Conservation (phyloP, 2,797 vertebrate species). For the Acanthornis magna region DNA sequence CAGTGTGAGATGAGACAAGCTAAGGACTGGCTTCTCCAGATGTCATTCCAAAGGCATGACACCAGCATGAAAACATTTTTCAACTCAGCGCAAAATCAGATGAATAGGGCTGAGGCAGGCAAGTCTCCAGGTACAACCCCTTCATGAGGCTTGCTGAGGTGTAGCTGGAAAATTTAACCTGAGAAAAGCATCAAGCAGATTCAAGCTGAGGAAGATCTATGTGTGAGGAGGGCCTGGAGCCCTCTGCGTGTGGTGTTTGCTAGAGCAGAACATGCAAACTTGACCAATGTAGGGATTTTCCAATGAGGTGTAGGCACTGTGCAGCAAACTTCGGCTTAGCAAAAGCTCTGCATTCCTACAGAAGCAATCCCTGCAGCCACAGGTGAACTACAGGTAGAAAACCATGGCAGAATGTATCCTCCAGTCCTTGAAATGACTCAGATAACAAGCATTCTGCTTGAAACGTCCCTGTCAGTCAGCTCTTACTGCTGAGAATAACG, state of each 20-base stretch:
- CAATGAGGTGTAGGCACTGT: not conserved
- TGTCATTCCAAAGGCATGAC: conserved; percentile 9
- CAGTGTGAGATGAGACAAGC: not conserved
- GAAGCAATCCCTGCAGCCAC: not conserved
- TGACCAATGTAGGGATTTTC: not conserved
- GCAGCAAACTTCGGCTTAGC: not conserved
- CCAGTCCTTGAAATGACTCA: not conserved
- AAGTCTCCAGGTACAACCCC: not conserved
- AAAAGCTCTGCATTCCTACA: not conserved
- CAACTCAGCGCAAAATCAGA: not conserved
- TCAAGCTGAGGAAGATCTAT: not conserved
- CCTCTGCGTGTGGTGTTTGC: not conserved
- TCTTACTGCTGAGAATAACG: not conserved
- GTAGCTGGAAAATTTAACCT: not conserved
- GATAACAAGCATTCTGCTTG: not conserved
- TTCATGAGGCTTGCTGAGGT: not conserved
- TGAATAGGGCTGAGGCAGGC: not conserved
- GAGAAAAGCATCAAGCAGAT: not conserved
- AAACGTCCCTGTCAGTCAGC: not conserved
- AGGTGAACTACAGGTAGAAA: not conserved
- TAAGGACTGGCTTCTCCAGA: not conserved
- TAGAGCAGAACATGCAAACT: not conserved
- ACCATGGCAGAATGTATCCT: not conserved
- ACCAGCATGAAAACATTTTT: not conserved
- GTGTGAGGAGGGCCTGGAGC: not conserved